Base-by-base conservation (phyloP, 2,888 invertebrate species). In the Ypsolopha sequella region DNA sequence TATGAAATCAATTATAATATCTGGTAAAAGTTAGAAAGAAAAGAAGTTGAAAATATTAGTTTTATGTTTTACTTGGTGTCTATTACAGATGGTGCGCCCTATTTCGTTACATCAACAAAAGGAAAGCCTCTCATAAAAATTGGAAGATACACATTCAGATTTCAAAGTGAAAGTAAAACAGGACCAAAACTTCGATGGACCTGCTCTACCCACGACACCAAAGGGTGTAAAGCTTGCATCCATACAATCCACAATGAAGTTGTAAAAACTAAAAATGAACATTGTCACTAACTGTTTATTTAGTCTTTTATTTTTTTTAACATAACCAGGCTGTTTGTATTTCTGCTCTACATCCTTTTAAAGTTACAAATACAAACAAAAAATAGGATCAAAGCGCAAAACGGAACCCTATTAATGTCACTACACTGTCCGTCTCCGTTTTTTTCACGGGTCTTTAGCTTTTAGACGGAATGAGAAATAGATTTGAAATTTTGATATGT, bases 101-200 rank as follows among this genome's bases (percentile, higher is more conserved):
- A 4, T 34, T 45, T 45, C 6, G 45, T 45, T 8, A 7, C 13
- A 33, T 34, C 45, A 34, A 13, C 10, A 2, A 6, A 45, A 34
- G 45, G 45, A 6, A 45, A 45, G n/a, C 9, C 10, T 8, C 7
- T 45, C 9, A 9, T 45, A 34, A 45, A 45, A 45, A 8, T 45
- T 6, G 10, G 24, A 13, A n/a, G 35, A 9, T 45, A 33, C 35
- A 45, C 24, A n/a, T 45, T 34, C 35, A n/a, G n/a, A n/a, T 9
- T 34, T 24, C 35, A n/a, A 10, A 6, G 43, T n/a, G 7, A n/a
- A 10, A 1, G 43, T n/a, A 45, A 6, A 24, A 45, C 9, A 2
- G 33, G 33, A 9, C 6, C 6, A 7, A 67, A 60, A 49, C 61
- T 56, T 0, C 54, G 60, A 0, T 57, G 56, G 60, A 0, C 4